Conservation (phyloP, 1,140 invertebrate species). For the Bombus confusus region DNA sequence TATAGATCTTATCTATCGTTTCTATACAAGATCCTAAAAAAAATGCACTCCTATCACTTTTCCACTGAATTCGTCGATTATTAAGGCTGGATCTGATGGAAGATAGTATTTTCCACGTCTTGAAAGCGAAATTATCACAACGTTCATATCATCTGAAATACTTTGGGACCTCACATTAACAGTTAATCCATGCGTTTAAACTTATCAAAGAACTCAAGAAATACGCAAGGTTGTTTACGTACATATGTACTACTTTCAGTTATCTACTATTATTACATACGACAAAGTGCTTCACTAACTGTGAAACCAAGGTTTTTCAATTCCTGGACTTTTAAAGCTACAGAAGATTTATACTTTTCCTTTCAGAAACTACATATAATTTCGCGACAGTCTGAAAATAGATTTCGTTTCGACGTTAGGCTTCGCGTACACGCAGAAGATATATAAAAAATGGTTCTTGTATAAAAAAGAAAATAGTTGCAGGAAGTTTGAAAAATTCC, state of each 20-base stretch:
- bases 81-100: too few relatives aligned
- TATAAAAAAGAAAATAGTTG: neutral
- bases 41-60: too few relatives aligned
- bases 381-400: constrained; percentile 15
- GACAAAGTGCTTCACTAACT: neutral
- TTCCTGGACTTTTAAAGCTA: neutral
- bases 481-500: neutral
- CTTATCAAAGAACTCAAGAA: neutral
- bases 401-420: neutral
- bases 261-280: neutral
- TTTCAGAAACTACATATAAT: neutral
- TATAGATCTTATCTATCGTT: too few relatives aligned
- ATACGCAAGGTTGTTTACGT: neutral
- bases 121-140: too few relatives aligned
- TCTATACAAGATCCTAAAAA: too few relatives aligned
- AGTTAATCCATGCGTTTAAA: neutral
- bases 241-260: neutral
- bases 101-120: too few relatives aligned
- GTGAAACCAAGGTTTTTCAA: neutral
- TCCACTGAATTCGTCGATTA: too few relatives aligned
- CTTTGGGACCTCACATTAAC: neutral
- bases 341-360: neutral
- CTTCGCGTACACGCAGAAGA: too few relatives aligned
- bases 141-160: neutral
- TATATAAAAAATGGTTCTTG: neutral